Evolutionary conservation across 2,888 invertebrate genomes (phyloP).

Genomic region (Anoplius nigerrimus): DNA sequence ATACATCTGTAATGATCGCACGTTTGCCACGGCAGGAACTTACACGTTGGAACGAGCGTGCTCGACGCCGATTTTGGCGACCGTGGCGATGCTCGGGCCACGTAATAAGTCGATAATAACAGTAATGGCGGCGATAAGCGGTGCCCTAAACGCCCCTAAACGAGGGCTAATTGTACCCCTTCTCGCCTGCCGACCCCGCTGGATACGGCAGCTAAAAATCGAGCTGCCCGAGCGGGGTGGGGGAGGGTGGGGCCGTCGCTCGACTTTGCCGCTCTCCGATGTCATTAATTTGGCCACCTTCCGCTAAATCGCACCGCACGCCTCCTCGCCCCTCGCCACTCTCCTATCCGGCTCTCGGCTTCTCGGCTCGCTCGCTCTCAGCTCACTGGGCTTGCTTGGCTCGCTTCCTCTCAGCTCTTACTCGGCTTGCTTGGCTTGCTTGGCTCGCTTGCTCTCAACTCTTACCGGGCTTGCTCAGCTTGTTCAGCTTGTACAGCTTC

Average conservation of each 20-base stretch:
- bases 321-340: background rate
- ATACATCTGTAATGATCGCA: background rate
- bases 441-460: no score
- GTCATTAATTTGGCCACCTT: slow-evolving; percentile 67
- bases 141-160: slow-evolving; percentile 72
- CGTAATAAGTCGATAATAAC: slow-evolving; percentile 74
- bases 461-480: no score
- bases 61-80: slow-evolving; percentile 42
- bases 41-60: slow-evolving; percentile 4
- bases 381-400: no score
- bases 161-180: slow-evolving; percentile 71
- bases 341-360: slow-evolving; percentile 3
- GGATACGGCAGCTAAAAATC: slow-evolving; percentile 49
- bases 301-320: slow-evolving; percentile 53
- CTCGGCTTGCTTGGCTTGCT: no score
- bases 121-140: slow-evolving; percentile 71
- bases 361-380: no score
- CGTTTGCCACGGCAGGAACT: background rate
- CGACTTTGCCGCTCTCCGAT: slow-evolving; percentile 48
- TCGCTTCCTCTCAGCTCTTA: no score
- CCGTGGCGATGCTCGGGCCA: slow-evolving; percentile 49
- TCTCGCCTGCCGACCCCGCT: slow-evolving; percentile 6
- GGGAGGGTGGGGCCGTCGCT: slow-evolving; percentile 11
- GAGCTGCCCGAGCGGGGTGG: slow-evolving; percentile 41
- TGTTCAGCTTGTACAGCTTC: no score